Conservation (phyloP, 2,113 vertebrate species). For the Corapipo altera region DNA sequence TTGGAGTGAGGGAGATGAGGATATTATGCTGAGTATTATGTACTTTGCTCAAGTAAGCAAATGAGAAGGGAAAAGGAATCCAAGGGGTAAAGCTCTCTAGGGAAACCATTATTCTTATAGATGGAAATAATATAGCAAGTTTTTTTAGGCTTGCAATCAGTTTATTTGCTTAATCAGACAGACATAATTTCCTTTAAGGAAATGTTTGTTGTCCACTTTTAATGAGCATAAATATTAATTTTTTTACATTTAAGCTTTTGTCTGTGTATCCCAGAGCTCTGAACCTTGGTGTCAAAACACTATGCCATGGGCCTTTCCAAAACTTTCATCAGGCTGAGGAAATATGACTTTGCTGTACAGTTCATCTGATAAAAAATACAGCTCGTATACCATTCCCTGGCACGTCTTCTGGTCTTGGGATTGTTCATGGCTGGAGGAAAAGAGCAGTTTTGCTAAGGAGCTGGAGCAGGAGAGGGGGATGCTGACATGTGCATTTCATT, state of each 20-base stretch:
- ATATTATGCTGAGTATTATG: not conserved
- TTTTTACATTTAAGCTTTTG: not conserved
- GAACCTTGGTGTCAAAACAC: not conserved
- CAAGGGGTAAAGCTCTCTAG: not conserved
- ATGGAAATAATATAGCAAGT: not conserved
- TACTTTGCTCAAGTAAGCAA: not conserved
- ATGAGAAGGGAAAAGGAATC: not conserved
- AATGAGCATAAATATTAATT: not conserved
- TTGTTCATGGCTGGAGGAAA: not conserved
- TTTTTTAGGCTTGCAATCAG: not conserved
- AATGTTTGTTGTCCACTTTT: not conserved
- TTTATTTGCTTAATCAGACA: not conserved
- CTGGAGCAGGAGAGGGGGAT: not conserved
- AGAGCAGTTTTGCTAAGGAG: not conserved
- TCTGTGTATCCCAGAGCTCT: not conserved
- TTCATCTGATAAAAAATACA: not conserved
- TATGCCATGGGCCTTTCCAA: not conserved
- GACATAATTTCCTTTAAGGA: not conserved
- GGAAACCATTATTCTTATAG: not conserved
- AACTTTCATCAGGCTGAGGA: not conserved
- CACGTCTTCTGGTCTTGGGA: not conserved
- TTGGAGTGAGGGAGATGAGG: not conserved
- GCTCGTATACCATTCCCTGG: not conserved
- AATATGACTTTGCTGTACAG: not conserved
- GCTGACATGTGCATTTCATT: not conserved